Evolutionary conservation across 2,888 invertebrate species (phyloP), one percentile per base, ranked within the genome.

Genomic region (Tipula lateralis): DNA sequence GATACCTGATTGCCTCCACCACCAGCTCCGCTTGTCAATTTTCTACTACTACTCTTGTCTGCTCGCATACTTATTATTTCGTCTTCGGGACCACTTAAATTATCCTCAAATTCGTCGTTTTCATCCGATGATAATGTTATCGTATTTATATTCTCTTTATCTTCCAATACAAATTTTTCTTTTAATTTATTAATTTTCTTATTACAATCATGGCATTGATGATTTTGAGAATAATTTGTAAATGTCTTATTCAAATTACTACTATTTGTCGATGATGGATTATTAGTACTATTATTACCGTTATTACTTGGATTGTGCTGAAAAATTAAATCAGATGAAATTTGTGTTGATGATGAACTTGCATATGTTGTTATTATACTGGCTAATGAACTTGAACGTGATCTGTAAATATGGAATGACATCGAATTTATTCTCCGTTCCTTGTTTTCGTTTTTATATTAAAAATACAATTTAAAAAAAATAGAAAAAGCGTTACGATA

Each of bases 291-390:
- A 83, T 9, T 86, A 84, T 83, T 86, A 84, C 50, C 86, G 83
- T 9, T 86, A 86, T 0, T 86, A 86, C 13, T 86, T 85, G 50
- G 89, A 89, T 86, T 89, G 13, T 83, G 88, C 87, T 90, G 89
- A 86, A 89, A 89, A 34, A 83, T 84, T 44, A 29, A 39, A 84
- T 84, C 90, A 88, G 89, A 90, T 85, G 90, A 89, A 87, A 89
- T 89, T 86, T 89, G 88, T 86, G 89, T 89, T 30, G 89, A 89
- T 85, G 89, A 86, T 84, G 90, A 90, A 88, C 90, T 90, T 86
- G 90, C 90, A 87, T 90, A 89, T 85, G 90, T 90, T 85, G 90
- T 90, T 86, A 90, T 89, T 86, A 90, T 90, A 86, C 90, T 90
- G 85, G 89, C 89, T 84, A 89, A 89, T 66, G 90, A 86, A 66